Evolutionary conservation across 2,113 vertebrate species (phyloP).

Genomic region (Macquaria australasica): DNA sequence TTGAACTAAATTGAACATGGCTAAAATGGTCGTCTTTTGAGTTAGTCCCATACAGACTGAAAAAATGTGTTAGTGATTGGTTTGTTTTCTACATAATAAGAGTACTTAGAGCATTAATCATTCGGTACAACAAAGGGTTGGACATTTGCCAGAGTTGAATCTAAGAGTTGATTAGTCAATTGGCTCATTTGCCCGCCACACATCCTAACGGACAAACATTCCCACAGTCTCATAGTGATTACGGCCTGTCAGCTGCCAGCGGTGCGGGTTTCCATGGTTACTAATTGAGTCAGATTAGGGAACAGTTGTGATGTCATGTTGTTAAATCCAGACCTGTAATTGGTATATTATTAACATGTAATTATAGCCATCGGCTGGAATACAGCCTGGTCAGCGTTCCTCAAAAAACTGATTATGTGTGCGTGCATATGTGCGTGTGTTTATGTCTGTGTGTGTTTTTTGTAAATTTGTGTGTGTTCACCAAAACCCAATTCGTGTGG

Average conservation of each 20-base stretch:
- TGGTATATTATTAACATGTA: slow-evolving; percentile 67
- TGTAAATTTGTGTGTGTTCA: slow-evolving; percentile 29
- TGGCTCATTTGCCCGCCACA: slow-evolving; percentile 18
- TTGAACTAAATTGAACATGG: not conserved
- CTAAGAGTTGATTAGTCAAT: slow-evolving; percentile 26
- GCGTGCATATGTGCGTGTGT: not conserved
- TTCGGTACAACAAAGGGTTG: not conserved
- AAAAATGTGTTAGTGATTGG: not conserved
- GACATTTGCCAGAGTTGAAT: slow-evolving; percentile 21
- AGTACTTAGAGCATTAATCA: not conserved
- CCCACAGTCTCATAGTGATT: slow-evolving; percentile 60
- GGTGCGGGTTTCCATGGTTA: slow-evolving; percentile 55
- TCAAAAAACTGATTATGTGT: slow-evolving; percentile 32
- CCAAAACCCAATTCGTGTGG: slow-evolving; percentile 47
- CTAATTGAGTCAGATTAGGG: slow-evolving; percentile 74
- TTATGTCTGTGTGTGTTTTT: slow-evolving; percentile 13
- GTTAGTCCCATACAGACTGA: not conserved
- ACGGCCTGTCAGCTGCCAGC: slow-evolving; percentile 37
- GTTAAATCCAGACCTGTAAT: slow-evolving; percentile 72
- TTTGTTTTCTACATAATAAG: not conserved
- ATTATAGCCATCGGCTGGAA: slow-evolving; percentile 58
- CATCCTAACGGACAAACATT: slow-evolving; percentile 33
- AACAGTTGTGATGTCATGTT: slow-evolving; percentile 72
- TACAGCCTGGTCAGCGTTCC: slow-evolving; percentile 40
- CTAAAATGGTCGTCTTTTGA: not conserved